Percentiles rank a stretch among this genome's conserved stretches.
Evolutionary conservation across 1,140 invertebrate genomes (phyloP).

Genomic region (Apocrypta bakeri): DNA sequence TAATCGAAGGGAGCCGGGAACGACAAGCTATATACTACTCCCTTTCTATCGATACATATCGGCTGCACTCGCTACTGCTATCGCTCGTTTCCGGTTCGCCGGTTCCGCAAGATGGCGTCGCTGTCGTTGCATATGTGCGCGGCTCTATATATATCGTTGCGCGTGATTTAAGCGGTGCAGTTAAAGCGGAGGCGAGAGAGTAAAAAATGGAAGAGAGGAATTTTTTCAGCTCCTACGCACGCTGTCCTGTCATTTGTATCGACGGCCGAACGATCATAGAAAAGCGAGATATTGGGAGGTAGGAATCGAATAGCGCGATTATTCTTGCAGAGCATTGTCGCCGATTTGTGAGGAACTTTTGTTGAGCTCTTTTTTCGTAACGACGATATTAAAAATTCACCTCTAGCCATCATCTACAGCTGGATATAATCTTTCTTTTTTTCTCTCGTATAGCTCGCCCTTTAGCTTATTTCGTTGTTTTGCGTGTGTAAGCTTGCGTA

Average conservation of each 20-base stretch:
- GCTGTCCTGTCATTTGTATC: constrained; percentile 45
- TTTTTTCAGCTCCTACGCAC: constrained; percentile 10
- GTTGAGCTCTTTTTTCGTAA: constrained; percentile 2
- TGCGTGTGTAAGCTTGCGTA: constrained; percentile 19
- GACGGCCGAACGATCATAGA: constrained; percentile 27
- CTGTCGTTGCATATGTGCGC: constrained; percentile 65
- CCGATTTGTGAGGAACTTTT: background rate
- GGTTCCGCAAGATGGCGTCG: constrained; percentile 65
- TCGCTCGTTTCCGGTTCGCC: constrained; percentile 71
- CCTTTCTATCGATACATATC: constrained; percentile 25
- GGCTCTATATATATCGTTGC: background rate
- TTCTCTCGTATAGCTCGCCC: background rate
- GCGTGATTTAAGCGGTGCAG: constrained; percentile 56
- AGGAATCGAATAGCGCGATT: constrained; percentile 36
- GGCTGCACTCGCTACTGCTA: constrained; percentile 59
- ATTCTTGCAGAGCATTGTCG: constrained; percentile 6
- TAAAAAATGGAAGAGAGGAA: constrained; percentile 2
- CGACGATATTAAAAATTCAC: background rate
- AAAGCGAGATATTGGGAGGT: background rate
- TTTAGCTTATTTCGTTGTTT: background rate
- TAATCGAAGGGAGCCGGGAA: constrained; percentile 9
- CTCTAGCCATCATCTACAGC: no score
- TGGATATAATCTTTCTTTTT: background rate
- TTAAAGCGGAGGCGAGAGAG: background rate
- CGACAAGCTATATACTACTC: background rate